Evolutionary conservation across 1,140 invertebrate species (phyloP).

Genomic region (Calliopsis andreniformis): DNA sequence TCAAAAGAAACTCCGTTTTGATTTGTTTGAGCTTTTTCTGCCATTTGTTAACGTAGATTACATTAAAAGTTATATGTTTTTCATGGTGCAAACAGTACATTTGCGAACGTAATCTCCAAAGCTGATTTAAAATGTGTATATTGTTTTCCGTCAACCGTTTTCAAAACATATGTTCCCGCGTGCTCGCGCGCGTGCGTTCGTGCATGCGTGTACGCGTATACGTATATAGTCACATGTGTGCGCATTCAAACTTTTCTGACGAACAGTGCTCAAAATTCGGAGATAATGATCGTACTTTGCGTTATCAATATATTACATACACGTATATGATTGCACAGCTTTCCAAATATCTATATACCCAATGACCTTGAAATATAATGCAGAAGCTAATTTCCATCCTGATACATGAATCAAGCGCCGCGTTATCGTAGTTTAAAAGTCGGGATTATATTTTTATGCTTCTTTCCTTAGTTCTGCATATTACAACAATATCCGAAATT

Average conservation of each 20-base stretch:
- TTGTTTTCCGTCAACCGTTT: constrained; percentile 3
- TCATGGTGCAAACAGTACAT: too few relatives aligned
- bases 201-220: constrained; percentile 15
- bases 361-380: constrained; percentile 63
- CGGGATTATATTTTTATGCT: not conserved
- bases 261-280: constrained; percentile 42
- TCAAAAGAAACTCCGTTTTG: not conserved
- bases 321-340: constrained; percentile 69
- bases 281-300: constrained; percentile 48
- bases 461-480: not conserved
- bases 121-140: not conserved
- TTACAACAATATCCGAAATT: not conserved
- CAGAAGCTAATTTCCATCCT: constrained; percentile 40
- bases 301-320: constrained; percentile 51
- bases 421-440: constrained; percentile 13
- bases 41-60: not conserved
- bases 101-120: not conserved
- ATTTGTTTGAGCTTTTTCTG: not conserved
- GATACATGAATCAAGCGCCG: constrained; percentile 37
- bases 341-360: constrained; percentile 69
- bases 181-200: constrained; percentile 25
- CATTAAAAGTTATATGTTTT: not conserved
- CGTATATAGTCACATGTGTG: constrained; percentile 24
- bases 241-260: constrained; percentile 18
- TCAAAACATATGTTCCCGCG: constrained; percentile 46